Evolutionary conservation across 2,113 vertebrate genomes (phyloP), one percentile per base, ranked within the genome.

Genomic region (Athene cunicularia): DNA sequence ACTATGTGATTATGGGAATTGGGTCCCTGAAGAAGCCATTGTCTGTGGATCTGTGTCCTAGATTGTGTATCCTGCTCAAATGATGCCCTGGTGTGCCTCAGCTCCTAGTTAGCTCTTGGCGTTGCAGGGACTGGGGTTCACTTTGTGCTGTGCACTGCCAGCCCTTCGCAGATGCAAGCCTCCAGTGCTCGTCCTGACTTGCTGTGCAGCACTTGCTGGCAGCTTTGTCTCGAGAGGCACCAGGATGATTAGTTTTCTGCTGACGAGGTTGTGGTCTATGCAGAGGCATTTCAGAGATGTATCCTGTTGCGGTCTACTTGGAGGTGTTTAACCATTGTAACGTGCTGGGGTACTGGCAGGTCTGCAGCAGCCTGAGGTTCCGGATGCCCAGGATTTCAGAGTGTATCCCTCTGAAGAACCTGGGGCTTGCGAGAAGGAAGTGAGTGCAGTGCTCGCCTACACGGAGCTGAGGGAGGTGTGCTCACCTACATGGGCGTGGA

Each of bases 151-250:
- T 1, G 49, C 53, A 56, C 28, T 6, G 16, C 66, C 55, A 60
- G 33, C 68, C n/a, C 60, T n/a, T 41, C 0, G 5, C 71, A 7
- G 43, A 11, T 11, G 63, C 7, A 5, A 49, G 63, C 50, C 26
- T 41, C n/a, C 0, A 2, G 37, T 17, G n/a, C 74, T 33, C 0
- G 0, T 32, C 62, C 58, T 32, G 67, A 13, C 0, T 4, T 2
- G 6, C 52, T 33, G 71, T 4, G 28, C 43, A 14, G 27, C 1
- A 12, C 73, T 75, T 12, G 12, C n/a, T 2, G 8, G 30, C 62
- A 19, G 74, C 39, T 60, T 45, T 3, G 47, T 66, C 56, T 60
- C 9, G 0, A 39, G 39, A 41, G 59, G 39, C 20, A 3, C 39
- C 27, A 7, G 55, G 24, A 6, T 39, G 62, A 3, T 27, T 39